Evolutionary conservation across 2,888 invertebrate species (phyloP), one percentile per base, ranked within the genome.

Genomic region (Cheilosia vernalis): DNA sequence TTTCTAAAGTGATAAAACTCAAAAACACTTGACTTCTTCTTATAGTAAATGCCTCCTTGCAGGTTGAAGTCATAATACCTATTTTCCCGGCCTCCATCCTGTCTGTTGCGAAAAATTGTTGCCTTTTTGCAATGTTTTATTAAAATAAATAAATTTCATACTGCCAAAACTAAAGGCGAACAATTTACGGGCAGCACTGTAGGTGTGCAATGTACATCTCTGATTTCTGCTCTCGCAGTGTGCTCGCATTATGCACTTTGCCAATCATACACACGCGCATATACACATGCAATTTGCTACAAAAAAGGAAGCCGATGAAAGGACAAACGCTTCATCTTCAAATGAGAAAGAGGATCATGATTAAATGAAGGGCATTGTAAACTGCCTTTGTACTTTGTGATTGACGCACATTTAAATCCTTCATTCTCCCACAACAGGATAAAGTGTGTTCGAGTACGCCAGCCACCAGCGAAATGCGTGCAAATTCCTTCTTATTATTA

Each of bases 351-450:
- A 85, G 80, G 72, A 77, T 76, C 78, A 80, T 77, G 85, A 85
- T 85, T 85, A 85, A 85, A 85, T 85, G 76, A 85, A 85, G 85
- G 85, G 85, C 81, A 85, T 72, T 81, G 85, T 85, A 85, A 85
- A 81, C 81, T 81, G 85, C 76, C 85, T 85, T 85, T 85, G 85
- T 85, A 85, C 85, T 85, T 85, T 85, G 66, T 67, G 66, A 70
- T 77, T 81, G 81, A 85, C 85, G 85, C 85, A 85, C 85, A 85
- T 85, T 81, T 85, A 85, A 81, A 37, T 77, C 67, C 81, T 77
- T 80, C 51, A 76, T 67, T 67, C 81, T 63, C 70, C 85, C 85
- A 63, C 81, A 76, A 81, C 81, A 56, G 61, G 61, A 67, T 79
- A 72, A 77, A 85, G 77, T 85, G 81, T 85, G 80, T 85, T 85